Evolutionary conservation across 2,113 vertebrate genomes (phyloP).

Genomic region (Cranoglanis bouderius): DNA sequence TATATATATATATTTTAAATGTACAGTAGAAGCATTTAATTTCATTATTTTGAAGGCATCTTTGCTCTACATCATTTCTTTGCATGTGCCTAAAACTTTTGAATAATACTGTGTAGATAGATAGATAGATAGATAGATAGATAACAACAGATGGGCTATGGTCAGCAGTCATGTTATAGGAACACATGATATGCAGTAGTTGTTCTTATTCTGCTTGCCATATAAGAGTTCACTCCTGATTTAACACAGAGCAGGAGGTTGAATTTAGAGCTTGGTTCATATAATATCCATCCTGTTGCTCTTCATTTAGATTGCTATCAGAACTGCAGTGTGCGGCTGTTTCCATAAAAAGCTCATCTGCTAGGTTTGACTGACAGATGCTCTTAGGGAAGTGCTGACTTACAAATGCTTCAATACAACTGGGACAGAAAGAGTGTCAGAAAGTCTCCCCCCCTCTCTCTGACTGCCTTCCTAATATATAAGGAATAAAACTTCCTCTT

Average conservation of each 20-base stretch:
- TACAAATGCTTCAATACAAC: conserved; percentile 20
- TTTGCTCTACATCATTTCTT: no score
- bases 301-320: conserved; percentile 46
- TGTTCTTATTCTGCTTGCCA: background rate
- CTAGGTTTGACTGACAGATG: conserved; percentile 45
- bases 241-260: conserved; percentile 10
- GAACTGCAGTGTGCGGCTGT: conserved; percentile 23
- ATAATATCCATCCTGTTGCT: conserved; percentile 35
- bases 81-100: no score
- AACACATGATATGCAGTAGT: background rate
- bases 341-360: conserved; percentile 36
- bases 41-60: no score
- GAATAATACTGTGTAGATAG: no score
- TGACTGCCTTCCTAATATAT: background rate
- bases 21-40: no score
- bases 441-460: background rate
- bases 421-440: background rate
- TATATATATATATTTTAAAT: no score
- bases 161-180: no score
- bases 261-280: background rate
- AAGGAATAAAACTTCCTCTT: background rate
- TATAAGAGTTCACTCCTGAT: conserved; percentile 3
- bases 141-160: no score
- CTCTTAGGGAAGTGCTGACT: conserved; percentile 33
- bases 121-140: background rate